Base-by-base conservation (phyloP, 2,888 invertebrate species). In the Cataglyphis livida region DNA sequence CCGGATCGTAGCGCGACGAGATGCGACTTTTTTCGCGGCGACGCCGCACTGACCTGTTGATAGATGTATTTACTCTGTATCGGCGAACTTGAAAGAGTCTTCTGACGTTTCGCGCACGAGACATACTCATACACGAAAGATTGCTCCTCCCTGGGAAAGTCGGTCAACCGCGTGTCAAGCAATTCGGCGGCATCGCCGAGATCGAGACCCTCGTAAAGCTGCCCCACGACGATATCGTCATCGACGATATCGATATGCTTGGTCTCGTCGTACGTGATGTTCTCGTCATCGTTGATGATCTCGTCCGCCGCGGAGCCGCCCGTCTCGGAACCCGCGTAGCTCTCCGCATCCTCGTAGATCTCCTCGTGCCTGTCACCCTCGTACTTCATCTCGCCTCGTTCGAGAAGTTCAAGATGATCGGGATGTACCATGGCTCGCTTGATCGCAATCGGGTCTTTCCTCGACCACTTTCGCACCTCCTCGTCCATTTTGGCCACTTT, bases 401-500 rank as follows among this genome's bases (percentile, higher is more conserved):
- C 98, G 59, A 98, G 93, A 0, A 97, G 96, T 92, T 98, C 98
- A 90, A 98, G 95, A 92, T 97, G 96, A 90, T 98, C 97, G 95
- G 99, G 99, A 95, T 97, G 97, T 57, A 98, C 97, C 99, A 99
- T 99, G 3, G 99, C 98, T 92, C 97, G 97, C 90, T 97, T 97
- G 82, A 99, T 98, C 10, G 98, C 98, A 87, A 96, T 96, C 0
- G 98, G 98, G 95, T 99, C 99, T 95, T 99, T 99, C 88, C 98
- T 96, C 32, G 98, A 98, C 98, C 99, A 99, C 93, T 99, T 99
- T 91, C 98, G 98, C 73, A 99, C 98, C 95, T 99, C 99, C 94
- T 99, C 99, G 91, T 99, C 99, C 99, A 99, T 99, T 95, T 99
- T 99, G 25, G 97, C 96, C 59, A 98, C 97, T 95, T 99, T 99